A percentile compares a stretch with the other conserved stretches of the same genome.
These are phyloP conservation scores for Ariopsis seemanni DNA, from an alignment of 2,113 vertebrate genomes.

Conservation along the genomic window DNA sequence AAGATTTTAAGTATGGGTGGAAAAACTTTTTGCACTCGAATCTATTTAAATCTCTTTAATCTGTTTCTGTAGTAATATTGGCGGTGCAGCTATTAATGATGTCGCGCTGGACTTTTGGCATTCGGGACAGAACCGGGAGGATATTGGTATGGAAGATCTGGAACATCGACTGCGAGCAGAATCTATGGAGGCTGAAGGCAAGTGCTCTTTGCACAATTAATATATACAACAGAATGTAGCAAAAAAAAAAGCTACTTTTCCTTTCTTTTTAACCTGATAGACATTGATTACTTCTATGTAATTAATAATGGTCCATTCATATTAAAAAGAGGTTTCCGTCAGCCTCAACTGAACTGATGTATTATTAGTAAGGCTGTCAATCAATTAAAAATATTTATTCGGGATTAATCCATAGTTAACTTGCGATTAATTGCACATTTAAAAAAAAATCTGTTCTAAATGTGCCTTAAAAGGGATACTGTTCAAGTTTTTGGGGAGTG, in stretches of 20 bases:
- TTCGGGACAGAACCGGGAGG: slow-evolving; percentile 83
- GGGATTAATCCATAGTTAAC: too few relatives aligned
- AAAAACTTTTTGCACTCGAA: neutral
- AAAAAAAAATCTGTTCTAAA: too few relatives aligned
- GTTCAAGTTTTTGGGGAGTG: too few relatives aligned
- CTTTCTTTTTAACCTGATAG: neutral
- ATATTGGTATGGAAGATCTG: slow-evolving; percentile 85
- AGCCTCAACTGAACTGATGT: neutral
- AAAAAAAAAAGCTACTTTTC: neutral
- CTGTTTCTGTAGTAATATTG: slow-evolving; percentile 80
- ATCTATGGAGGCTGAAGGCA: slow-evolving; percentile 79
- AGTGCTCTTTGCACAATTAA: neutral
- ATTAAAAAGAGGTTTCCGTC: neutral
- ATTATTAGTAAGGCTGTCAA: neutral
- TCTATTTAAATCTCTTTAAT: neutral
- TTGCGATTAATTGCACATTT: too few relatives aligned
- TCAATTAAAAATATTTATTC: too few relatives aligned
- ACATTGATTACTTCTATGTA: neutral
- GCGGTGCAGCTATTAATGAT: slow-evolving; percentile 83
- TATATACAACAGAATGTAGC: neutral
- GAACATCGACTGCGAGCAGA: slow-evolving; percentile 77
- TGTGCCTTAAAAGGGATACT: too few relatives aligned
- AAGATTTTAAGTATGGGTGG: neutral
- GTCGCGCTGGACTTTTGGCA: slow-evolving; percentile 85
- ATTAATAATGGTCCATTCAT: neutral